phyloP scores from a whole-genome alignment of 2,888 invertebrate species.

The Pollenia angustigena region DNA sequence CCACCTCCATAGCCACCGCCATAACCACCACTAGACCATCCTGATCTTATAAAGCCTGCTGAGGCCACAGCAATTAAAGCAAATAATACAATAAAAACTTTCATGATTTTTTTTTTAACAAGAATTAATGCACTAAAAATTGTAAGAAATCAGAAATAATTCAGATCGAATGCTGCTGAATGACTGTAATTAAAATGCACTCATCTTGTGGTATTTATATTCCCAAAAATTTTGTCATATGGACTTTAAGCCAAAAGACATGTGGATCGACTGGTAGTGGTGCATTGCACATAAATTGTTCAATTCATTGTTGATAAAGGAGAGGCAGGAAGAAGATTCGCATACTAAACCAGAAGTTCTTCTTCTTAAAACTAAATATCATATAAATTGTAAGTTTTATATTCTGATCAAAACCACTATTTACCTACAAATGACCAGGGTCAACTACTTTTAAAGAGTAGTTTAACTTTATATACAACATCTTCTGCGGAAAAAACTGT shows the following conservation, averaged over 20 bases:
- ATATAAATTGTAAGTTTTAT: slow-evolving; percentile 4
- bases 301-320: slow-evolving; percentile 18
- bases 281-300: slow-evolving; percentile 43
- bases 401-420: slow-evolving; percentile 43
- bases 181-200: slow-evolving; percentile 55
- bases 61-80: slow-evolving; percentile 77
- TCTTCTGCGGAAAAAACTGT: background rate
- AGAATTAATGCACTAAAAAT: background rate
- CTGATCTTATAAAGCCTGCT: slow-evolving; percentile 74
- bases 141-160: slow-evolving; percentile 6
- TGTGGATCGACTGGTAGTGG: background rate
- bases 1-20: slow-evolving; percentile 74
- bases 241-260: background rate
- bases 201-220: slow-evolving; percentile 66
- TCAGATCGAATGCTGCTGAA: slow-evolving; percentile 32
- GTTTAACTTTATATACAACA: background rate
- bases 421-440: slow-evolving; percentile 52
- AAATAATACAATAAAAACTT: slow-evolving; percentile 75
- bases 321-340: slow-evolving; percentile 36
- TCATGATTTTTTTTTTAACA: slow-evolving; percentile 35
- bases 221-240: slow-evolving; percentile 31
- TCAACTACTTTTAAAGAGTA: slow-evolving; percentile 57
- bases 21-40: slow-evolving; percentile 68
- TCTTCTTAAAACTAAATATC: background rate
- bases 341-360: slow-evolving; percentile 49